Base-by-base conservation (phyloP, 1,140 invertebrate genomes). In the Musca domestica region DNA sequence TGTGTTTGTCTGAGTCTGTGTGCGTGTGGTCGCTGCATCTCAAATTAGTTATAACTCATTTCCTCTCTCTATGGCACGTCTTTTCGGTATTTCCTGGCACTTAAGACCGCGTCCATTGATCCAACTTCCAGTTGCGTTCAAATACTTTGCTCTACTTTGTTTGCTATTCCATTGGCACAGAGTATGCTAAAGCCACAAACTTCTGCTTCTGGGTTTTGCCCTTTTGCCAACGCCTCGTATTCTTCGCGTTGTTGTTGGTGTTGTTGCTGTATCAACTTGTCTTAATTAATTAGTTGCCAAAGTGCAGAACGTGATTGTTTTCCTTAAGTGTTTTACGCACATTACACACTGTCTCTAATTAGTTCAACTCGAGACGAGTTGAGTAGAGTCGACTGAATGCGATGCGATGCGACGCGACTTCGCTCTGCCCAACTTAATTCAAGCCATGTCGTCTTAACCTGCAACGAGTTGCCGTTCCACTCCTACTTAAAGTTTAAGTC, bases 201-300 rank as follows among this genome's bases (percentile, higher is more conserved):
- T 41, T 41, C 34, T 51, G 5, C 47, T 47, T 19, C 64, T 66
- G 48, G 47, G 27, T 66, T 51, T 51, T 66, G 51, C 48, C 64
- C 64, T 66, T 51, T 66, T 48, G 41, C 64, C 23, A 52, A 6
- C 14, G 23, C 22, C 17, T 52, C 5, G 4, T 66, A 14, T 47
- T 15, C 15, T 58, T n/a, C n/a, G n/a, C n/a, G 22, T 15, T 7
- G 67, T 19, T 17, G 47, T 54, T 65, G 61, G 27, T 56, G n/a
- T 19, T 23, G 58, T 34, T 52, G 30, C 20, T 41, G 20, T 67
- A 27, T 64, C 51, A 34, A 54, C 71, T 76, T 69, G 72, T 74
- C 75, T 79, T 79, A 79, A 79, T 79, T 79, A 79, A 79, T 79
- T 79, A 77, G 73, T 77, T 79, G 77, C 64, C 76, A 76, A 75